Conservation (phyloP, 1,140 invertebrate species). For the Eubasilissa regina region DNA sequence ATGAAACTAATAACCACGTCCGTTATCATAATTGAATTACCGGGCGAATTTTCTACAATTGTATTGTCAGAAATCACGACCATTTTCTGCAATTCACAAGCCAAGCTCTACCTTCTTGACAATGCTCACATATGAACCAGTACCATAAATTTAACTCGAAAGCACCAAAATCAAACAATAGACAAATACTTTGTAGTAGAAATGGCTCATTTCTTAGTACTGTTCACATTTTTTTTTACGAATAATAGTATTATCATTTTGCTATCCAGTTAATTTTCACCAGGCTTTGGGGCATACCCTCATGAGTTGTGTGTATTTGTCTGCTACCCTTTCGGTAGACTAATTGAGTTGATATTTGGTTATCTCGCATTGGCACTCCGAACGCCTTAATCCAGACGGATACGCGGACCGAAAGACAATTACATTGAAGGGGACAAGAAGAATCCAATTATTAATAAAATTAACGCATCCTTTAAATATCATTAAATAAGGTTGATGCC, state of each 20-base stretch:
- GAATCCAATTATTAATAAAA: background rate
- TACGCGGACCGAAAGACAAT: constrained; percentile 44
- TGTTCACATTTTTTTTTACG: too few relatives aligned
- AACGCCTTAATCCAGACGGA: constrained; percentile 38
- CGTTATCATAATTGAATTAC: too few relatives aligned
- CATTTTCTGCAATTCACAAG: background rate
- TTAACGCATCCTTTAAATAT: too few relatives aligned
- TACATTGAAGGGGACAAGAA: constrained; percentile 23
- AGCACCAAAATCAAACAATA: background rate
- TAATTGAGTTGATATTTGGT: constrained; percentile 61
- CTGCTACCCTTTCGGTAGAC: constrained; percentile 38
- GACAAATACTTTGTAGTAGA: too few relatives aligned
- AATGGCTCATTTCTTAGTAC: too few relatives aligned
- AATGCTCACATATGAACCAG: background rate
- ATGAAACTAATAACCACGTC: too few relatives aligned
- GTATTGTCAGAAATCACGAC: too few relatives aligned
- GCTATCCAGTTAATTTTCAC: background rate
- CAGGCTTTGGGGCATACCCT: background rate
- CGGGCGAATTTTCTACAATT: too few relatives aligned
- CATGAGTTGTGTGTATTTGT: background rate
- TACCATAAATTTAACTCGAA: background rate
- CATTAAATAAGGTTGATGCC: too few relatives aligned
- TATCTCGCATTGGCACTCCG: constrained; percentile 57
- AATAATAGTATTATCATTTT: background rate
- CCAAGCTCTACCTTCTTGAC: background rate